A percentile compares a stretch with the other conserved stretches of the same genome.
Evolutionary conservation across 2,797 vertebrate genomes (phyloP).

Genomic region (Psittacula derbiana): DNA sequence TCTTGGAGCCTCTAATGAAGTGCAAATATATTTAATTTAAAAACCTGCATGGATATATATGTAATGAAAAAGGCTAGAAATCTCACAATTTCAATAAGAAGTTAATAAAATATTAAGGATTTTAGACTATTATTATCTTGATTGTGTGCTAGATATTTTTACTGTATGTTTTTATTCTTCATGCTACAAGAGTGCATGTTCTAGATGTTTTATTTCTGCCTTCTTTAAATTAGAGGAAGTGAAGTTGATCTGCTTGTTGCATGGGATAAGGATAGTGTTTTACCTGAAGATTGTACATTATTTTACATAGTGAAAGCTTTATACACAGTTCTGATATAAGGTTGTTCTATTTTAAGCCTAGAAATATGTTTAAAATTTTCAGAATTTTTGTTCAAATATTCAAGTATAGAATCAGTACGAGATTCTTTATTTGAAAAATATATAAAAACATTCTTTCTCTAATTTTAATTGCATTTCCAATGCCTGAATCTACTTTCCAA

Average conservation of each 20-base stretch:
- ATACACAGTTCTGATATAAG: background rate
- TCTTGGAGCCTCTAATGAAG: background rate
- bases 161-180: background rate
- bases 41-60: background rate
- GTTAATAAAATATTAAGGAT: background rate
- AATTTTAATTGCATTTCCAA: background rate
- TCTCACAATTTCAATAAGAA: background rate
- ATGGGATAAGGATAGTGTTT: background rate
- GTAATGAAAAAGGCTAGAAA: background rate
- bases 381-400: background rate
- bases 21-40: background rate
- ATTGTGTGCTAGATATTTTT: background rate
- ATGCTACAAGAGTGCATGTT: background rate
- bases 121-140: background rate
- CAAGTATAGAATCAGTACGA: background rate
- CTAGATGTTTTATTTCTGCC: background rate
- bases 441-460: background rate
- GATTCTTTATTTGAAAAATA: background rate
- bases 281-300: background rate
- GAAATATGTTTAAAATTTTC: background rate
- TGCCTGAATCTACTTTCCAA: background rate
- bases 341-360: accelerated
- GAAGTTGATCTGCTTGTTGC: background rate
- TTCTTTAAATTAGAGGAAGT: background rate
- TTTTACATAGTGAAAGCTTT: background rate